Conservation (phyloP, 1,140 invertebrate species). For the Drusus annulatus region DNA sequence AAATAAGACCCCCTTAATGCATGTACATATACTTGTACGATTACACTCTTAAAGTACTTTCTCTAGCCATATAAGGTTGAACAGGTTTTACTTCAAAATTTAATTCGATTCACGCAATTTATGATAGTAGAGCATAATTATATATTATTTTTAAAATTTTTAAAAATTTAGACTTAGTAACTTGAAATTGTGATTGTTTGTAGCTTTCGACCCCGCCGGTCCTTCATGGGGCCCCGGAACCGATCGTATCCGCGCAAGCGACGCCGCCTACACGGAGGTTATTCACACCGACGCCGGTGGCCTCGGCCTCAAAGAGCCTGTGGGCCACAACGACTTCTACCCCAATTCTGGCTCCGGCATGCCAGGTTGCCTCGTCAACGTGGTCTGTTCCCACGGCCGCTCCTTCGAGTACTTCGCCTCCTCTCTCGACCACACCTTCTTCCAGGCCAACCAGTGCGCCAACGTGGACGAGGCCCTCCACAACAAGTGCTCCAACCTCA, state of each 20-base stretch:
- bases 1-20: too few relatives aligned
- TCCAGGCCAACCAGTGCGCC: conserved; percentile 62
- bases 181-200: neutral
- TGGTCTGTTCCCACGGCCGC: conserved; percentile 66
- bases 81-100: too few relatives aligned
- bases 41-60: neutral
- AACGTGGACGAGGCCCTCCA: conserved; percentile 60
- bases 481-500: conserved; percentile 60
- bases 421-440: conserved; percentile 61
- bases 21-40: too few relatives aligned
- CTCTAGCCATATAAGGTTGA: too few relatives aligned
- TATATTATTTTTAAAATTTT: neutral
- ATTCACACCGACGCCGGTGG: conserved; percentile 74
- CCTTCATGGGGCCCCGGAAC: conserved; percentile 68
- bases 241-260: conserved; percentile 62
- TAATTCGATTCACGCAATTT: too few relatives aligned
- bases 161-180: neutral
- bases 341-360: conserved; percentile 75
- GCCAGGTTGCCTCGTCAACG: conserved; percentile 71
- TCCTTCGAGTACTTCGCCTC: conserved; percentile 71
- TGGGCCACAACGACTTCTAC: conserved; percentile 72
- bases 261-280: conserved; percentile 74
- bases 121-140: too few relatives aligned
- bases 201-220: conserved; percentile 77
- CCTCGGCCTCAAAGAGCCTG: conserved; percentile 63